Evolutionary conservation across 2,113 vertebrate genomes (phyloP), one percentile per base, ranked within the genome.

Genomic region (Melospiza melodia): DNA sequence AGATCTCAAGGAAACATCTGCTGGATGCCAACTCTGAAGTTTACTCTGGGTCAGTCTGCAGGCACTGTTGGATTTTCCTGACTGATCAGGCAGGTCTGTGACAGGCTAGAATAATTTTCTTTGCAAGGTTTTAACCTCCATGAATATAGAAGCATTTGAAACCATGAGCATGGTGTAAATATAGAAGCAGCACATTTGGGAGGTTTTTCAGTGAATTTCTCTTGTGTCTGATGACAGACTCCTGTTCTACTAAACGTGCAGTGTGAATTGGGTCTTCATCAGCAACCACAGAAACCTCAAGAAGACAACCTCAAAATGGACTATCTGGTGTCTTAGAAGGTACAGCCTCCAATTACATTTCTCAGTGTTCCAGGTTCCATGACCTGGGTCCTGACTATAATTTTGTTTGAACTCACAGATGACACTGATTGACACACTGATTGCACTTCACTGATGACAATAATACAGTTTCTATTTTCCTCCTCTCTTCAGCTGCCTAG

Each of bases 371-470:
- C 35, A 63, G 10, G 37, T 52, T 81, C 7, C 35, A 30, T 43
- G 15, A 37, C 9, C 31, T 30, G 2, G 58, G 8, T 69, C 8
- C 37, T 0, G 0, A 30, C 35, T 20, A 6, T 15, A 24, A 2
- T 52, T 77, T 28, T 63, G 3, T 58, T 48, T 51, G 55, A 67
- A 30, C 6, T 81, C 30, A 66, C 5, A 24, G 22, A 59, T 35
- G 57, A 59, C n/a, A 16, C n/a, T 59, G 57, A 59, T 24, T 58
- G 33, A 35, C 57, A 11, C 57, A 24, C 52, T 54, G 28, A 30
- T 24, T 11, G 57, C 7, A 59, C 15, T 22, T n/a, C 63, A 30
- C 7, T 31, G 22, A 30, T 41, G 25, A 28, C 20, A 91, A 33
- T 24, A 59, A 46, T 28, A 15, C 3, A 31, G 20, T 66, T 24